phyloP scores from a whole-genome alignment of 2,113 vertebrate genomes.

The Misgurnus mizolepis region DNA sequence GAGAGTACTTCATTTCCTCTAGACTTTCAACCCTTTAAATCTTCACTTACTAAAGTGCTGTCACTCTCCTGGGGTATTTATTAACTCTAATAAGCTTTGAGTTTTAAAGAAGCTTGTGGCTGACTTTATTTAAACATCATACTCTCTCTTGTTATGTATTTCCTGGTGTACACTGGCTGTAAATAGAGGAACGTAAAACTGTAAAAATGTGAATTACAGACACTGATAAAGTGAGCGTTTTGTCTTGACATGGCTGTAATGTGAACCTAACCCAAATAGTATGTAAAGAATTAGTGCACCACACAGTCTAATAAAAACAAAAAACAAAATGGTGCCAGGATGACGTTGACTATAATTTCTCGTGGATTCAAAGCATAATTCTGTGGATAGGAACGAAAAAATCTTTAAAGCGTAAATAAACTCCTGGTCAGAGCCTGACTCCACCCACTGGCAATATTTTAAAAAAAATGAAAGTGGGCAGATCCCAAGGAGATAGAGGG shows the following conservation, averaged over 20 bases:
- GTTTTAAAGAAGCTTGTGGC: not conserved
- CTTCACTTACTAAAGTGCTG: not conserved
- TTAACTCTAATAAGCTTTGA: not conserved
- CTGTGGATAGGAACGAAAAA: too few relatives aligned
- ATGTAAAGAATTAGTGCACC: not conserved
- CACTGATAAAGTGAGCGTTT: slow-evolving; percentile 17
- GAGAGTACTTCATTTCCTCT: slow-evolving; percentile 10
- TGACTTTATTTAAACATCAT: too few relatives aligned
- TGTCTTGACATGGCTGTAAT: slow-evolving; percentile 44
- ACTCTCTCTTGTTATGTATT: not conserved
- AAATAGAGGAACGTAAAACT: not conserved
- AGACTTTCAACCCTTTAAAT: slow-evolving; percentile 1
- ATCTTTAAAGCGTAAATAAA: too few relatives aligned
- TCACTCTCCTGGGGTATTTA: slow-evolving; percentile 2
- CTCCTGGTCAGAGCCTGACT: too few relatives aligned
- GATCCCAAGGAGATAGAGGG: too few relatives aligned
- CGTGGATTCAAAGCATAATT: too few relatives aligned
- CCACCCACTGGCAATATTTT: too few relatives aligned
- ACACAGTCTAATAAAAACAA: not conserved
- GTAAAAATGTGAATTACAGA: not conserved
- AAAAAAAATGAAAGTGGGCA: too few relatives aligned
- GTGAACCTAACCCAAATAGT: slow-evolving; percentile 18
- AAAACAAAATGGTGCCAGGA: too few relatives aligned
- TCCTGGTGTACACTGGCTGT: not conserved
- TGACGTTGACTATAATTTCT: too few relatives aligned